Evolutionary conservation across 2,888 invertebrate species (phyloP).

Genomic region (Muschampia plurimacula): DNA sequence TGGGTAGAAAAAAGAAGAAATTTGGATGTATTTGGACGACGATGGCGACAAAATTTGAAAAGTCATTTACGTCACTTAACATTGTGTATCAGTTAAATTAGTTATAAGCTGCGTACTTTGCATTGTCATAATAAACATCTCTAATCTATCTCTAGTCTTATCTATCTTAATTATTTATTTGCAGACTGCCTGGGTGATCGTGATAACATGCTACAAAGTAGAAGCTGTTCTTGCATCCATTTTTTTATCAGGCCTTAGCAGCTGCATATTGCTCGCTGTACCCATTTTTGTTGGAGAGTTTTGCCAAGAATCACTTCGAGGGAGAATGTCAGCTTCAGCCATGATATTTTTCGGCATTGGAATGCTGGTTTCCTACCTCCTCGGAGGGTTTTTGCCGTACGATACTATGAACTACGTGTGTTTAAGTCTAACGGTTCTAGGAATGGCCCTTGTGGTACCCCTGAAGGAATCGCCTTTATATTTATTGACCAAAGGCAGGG

Average conservation of each 20-base stretch:
- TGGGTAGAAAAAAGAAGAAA: no score
- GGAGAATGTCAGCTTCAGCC: slow-evolving; percentile 45
- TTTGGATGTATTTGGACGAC: no score
- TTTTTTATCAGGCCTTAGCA: slow-evolving; percentile 62
- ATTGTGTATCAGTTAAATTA: background rate
- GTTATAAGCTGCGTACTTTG: background rate
- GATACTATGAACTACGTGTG: slow-evolving; percentile 57
- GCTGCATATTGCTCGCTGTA: slow-evolving; percentile 55
- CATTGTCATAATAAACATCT: background rate
- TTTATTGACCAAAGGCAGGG: slow-evolving; percentile 47
- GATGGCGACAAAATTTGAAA: no score
- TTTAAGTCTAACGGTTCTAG: slow-evolving; percentile 52
- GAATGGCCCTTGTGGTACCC: slow-evolving; percentile 50
- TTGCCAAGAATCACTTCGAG: slow-evolving; percentile 49
- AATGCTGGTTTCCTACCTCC: slow-evolving; percentile 49
- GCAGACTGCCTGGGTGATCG: slow-evolving; percentile 64
- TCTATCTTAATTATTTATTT: slow-evolving; percentile 24
- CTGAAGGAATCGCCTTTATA: slow-evolving; percentile 60
- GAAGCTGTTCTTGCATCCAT: slow-evolving; percentile 58
- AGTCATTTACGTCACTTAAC: background rate
- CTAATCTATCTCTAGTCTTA: background rate
- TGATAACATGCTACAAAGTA: slow-evolving; percentile 55
- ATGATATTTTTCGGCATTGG: slow-evolving; percentile 48
- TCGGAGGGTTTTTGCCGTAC: slow-evolving; percentile 63
- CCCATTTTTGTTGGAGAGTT: slow-evolving; percentile 51